phyloP scores from a whole-genome alignment of 92 coral and sea anemone genomes.

The Scolanthus callimorphus region DNA sequence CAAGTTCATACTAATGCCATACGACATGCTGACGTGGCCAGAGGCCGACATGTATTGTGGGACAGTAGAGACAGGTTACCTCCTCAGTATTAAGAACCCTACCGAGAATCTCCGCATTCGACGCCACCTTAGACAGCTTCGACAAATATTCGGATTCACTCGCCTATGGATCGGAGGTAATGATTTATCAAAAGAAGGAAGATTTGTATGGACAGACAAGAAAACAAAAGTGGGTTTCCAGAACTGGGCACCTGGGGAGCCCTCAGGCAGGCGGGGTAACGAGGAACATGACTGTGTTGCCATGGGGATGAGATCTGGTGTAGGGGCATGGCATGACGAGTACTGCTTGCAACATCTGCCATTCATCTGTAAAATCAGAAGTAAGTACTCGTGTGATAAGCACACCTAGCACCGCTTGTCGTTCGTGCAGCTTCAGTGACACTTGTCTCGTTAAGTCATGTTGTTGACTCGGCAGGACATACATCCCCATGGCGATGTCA shows the following conservation, averaged over 20 bases:
- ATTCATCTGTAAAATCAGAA: conserved; percentile 48
- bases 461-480: too few relatives aligned
- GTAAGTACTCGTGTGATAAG: conserved; percentile 23
- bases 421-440: too few relatives aligned
- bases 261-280: conserved; percentile 29
- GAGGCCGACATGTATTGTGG: conserved; percentile 67
- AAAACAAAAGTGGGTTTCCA: conserved; percentile 16
- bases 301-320: conserved; percentile 23
- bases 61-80: conserved; percentile 49
- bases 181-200: conserved; percentile 37
- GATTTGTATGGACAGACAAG: conserved; percentile 49
- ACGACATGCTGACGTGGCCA: conserved; percentile 69
- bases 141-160: conserved; percentile 32
- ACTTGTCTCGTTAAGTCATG: too few relatives aligned
- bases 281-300: conserved; percentile 47
- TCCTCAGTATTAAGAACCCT: conserved; percentile 22
- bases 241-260: conserved; percentile 57
- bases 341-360: conserved; percentile 48
- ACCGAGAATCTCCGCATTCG: conserved; percentile 26
- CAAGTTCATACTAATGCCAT: conserved; percentile 41
- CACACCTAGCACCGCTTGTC: too few relatives aligned
- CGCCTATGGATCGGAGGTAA: conserved; percentile 67
- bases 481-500: too few relatives aligned
- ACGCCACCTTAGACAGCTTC: conserved; percentile 25
- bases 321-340: conserved; percentile 42